phyloP scores from a whole-genome alignment of 2,113 vertebrate species.

The Nibea coibor region DNA sequence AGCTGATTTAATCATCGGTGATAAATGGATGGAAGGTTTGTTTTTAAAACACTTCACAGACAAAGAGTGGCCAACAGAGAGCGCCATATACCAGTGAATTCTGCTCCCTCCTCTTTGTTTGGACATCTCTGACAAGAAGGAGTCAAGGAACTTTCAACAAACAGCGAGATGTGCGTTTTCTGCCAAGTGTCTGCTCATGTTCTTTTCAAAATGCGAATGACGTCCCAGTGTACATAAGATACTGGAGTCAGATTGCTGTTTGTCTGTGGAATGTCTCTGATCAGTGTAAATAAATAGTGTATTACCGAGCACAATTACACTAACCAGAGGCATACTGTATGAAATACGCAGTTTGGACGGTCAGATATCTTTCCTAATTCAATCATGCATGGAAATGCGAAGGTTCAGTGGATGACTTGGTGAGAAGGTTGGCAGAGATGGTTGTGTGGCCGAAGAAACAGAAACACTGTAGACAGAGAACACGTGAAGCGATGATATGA shows the following conservation, averaged over 20 bases:
- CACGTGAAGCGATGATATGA: not conserved
- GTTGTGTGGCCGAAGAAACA: not conserved
- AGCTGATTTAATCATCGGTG: slow-evolving; percentile 1
- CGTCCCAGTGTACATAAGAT: not conserved
- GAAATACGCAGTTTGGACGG: not conserved
- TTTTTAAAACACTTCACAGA: not conserved
- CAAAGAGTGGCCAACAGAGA: slow-evolving; percentile 56
- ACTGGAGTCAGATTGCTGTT: not conserved
- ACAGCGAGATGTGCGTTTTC: not conserved
- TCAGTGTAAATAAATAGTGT: not conserved
- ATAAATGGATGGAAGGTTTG: not conserved
- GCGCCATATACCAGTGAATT: slow-evolving; percentile 31
- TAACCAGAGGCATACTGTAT: not conserved
- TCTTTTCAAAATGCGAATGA: slow-evolving; percentile 2
- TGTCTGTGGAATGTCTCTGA: slow-evolving; percentile 13
- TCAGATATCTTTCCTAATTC: slow-evolving; percentile 3
- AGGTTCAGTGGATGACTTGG: not conserved
- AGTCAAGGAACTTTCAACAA: slow-evolving; percentile 12
- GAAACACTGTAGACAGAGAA: not conserved
- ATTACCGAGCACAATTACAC: not conserved
- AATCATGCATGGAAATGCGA: too few species aligned
- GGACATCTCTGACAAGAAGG: not conserved
- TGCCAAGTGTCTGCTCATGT: not conserved
- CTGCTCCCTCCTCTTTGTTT: not conserved
- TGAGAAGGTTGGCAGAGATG: not conserved